Evolutionary conservation across 1,140 invertebrate genomes (phyloP).

Genomic region (Cotesia typhae): DNA sequence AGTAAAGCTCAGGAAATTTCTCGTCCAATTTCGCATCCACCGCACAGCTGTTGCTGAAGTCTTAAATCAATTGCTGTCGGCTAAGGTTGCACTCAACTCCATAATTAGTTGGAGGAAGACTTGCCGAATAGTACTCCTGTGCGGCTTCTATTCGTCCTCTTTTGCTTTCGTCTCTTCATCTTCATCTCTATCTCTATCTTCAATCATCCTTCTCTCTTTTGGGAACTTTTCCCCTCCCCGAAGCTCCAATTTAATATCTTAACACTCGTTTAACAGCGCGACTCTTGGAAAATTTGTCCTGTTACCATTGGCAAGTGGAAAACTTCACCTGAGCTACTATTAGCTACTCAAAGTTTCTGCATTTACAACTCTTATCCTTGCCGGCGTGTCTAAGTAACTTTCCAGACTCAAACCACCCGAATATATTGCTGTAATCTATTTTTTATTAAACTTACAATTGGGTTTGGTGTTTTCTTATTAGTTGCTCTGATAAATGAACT

Average conservation of each 20-base stretch:
- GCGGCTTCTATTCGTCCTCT: neutral
- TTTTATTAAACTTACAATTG: too few species aligned
- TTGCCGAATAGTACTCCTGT: slow-evolving; percentile 9
- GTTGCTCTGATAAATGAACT: too few species aligned
- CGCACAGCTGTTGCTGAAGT: slow-evolving; percentile 52
- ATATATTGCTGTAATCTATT: too few species aligned
- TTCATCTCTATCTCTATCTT: neutral
- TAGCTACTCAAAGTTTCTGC: neutral
- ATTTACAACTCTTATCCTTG: too few species aligned
- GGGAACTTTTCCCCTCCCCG: slow-evolving; percentile 14
- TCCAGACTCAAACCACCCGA: too few species aligned
- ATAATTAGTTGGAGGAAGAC: slow-evolving; percentile 51
- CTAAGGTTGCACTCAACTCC: slow-evolving; percentile 55
- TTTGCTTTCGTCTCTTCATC: neutral
- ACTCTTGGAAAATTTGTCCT: slow-evolving; percentile 30
- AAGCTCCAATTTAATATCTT: slow-evolving; percentile 56
- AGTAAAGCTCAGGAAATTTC: slow-evolving; percentile 47
- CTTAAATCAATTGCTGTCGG: slow-evolving; percentile 55
- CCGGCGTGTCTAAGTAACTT: too few species aligned
- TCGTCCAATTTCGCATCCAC: slow-evolving; percentile 50
- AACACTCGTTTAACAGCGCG: slow-evolving; percentile 51
- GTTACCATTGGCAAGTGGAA: slow-evolving; percentile 20
- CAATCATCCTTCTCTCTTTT: neutral
- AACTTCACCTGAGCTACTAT: slow-evolving; percentile 10
- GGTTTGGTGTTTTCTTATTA: too few species aligned